Percentiles rank a stretch among this genome's conserved stretches.
These are phyloP conservation scores for Melanotaenia maccullochi DNA, from an alignment of 2,797 vertebrate genomes.

Conservation along the genomic window DNA sequence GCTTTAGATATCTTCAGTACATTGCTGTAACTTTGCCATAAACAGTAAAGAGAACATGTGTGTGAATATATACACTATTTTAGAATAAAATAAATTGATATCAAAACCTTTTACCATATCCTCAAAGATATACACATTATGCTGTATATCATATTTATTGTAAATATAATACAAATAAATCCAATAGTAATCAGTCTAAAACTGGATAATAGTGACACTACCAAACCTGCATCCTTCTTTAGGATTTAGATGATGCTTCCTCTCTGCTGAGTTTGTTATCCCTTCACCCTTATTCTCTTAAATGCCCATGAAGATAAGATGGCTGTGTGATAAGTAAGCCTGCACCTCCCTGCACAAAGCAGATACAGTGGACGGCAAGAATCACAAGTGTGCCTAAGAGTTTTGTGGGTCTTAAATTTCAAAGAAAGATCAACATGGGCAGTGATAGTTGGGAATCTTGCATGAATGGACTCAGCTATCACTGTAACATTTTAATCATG, in stretches of 20 bases:
- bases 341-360: constrained; percentile 47
- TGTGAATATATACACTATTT: background rate
- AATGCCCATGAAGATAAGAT: constrained; percentile 84
- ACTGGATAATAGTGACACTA: constrained; percentile 29
- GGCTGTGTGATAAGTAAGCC: constrained; percentile 65
- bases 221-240: constrained; percentile 60
- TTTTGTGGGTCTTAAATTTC: constrained; percentile 57
- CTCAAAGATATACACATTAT: background rate
- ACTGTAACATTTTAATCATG: constrained; percentile 27
- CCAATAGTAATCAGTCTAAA: constrained; percentile 1
- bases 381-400: constrained; percentile 61
- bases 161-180: background rate
- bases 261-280: constrained; percentile 69
- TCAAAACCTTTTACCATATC: background rate
- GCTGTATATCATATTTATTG: background rate
- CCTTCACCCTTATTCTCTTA: constrained; percentile 78
- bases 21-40: background rate
- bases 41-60: background rate
- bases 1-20: background rate
- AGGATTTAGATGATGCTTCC: constrained; percentile 62
- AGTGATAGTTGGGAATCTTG: constrained; percentile 24
- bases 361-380: constrained; percentile 61
- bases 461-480: constrained; percentile 29
- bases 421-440: constrained; percentile 52
- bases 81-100: background rate